Base-by-base conservation (phyloP, 2,888 invertebrate species). In the Alcis repandata region DNA sequence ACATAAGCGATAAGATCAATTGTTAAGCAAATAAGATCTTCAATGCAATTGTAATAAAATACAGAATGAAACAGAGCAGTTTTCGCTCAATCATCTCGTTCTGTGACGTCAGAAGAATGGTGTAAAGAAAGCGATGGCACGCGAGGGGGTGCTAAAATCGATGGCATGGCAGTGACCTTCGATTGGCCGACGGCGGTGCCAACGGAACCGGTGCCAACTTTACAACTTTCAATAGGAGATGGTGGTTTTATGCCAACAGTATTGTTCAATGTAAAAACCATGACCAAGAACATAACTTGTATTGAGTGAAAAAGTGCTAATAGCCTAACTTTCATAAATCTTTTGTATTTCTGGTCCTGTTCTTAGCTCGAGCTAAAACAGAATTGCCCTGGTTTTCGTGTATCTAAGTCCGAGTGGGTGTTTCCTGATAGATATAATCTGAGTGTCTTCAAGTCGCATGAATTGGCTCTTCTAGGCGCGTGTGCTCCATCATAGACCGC, bases 111-210 rank as follows among this genome's bases (percentile, higher is more conserved):
- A 1, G 2, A 8, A 22, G 46, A 13, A 20, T 20, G 45, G n/a
- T 22, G 32, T 15, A 27, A 9, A n/a, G 7, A 20, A 40, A 9
- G 15, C 40, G 15, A 17, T 43, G 46, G 40, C 51, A 17, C 32
- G 33, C 53, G 40, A 51, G 59, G 63, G 59, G 40, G 63, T 63
- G 63, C 63, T 60, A 59, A 60, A 59, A 65, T 65, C 65, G 56
- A 65, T 57, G 38, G 22, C 49, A 52, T 48, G 64, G 33, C 59
- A 63, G 46, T 64, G 65, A 65, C 59, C 65, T 65, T 60, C 51
- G 51, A 60, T 59, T 41, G 27, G 38, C 43, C 17, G 53, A 15
- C 22, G 33, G 10, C 7, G 53, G 27, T 4, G 27, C 27, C 27
- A 27, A 27, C 22, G 2, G 15, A 3, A 43, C 13, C 41, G 40